phyloP scores from a whole-genome alignment of 2,113 vertebrate species.

The rat (Rattus norvegicus) region GRCr8 NC_086031.1:67606001-67606500 shows the following conservation, averaged over 20 bases:
- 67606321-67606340: not conserved
- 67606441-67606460: not conserved
- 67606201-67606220: not conserved
- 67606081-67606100: not conserved
- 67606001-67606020: not conserved
- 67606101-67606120: not conserved
- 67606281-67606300: not conserved
- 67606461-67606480: not conserved
- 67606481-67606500: not conserved
- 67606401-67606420: not conserved
- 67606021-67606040: not conserved
- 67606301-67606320: not conserved
- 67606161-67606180: not conserved
- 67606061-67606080: not conserved
- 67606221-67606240: not conserved
- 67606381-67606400: not conserved
- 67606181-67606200: not conserved
- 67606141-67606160: not conserved
- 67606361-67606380: not conserved
- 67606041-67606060: not conserved
- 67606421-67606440: not conserved
- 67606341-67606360: not conserved
- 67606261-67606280: not conserved
- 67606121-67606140: not conserved
- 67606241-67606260: not conserved